Evolutionary conservation across 1,140 invertebrate genomes (phyloP), one percentile per base, ranked within the genome.

Genomic region (Brachionus koreanus): DNA sequence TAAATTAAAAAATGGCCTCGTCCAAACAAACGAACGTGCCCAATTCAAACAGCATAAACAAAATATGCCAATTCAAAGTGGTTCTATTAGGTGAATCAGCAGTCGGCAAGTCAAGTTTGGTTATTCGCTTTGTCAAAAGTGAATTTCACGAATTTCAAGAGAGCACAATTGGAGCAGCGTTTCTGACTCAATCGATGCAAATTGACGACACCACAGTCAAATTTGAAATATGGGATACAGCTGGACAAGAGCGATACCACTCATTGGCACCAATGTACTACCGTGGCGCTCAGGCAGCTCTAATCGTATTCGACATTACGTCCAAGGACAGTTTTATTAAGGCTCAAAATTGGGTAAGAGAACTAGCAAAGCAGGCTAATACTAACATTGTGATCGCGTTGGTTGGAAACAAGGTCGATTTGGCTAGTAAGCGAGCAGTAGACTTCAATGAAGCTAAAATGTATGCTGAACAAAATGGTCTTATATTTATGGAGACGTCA

Each of bases 311-410:
- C 88, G 95, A 97, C 88, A 93, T 97, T 75, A 96, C 94, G 49
- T 94, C 94, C 75, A 82, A 96, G 93, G 97, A 99, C 90, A 98
- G 97, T 91, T 99, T 99, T 92, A 93, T 93, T 83, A 92, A 97
- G 87, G 98, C 98, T 79, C 98, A 98, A 90, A 97, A 95, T 87
- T 99, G 98, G 98, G 96, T 99, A 65, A 98, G 98, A 89, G 97
- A 99, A 90, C 91, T 99, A 79, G 97, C 99, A 90, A 91, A 96
- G 85, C 92, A 96, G 90, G 97, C 97, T 83, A 97, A 94, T 89
- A 97, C 97, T 39, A 98, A 95, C 87, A 99, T 99, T 91, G 98
- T 99, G 85, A 99, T 99, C 91, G 97, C 96, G 63, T 90, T 98
- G 85, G 94, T 96, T 85, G 96, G 96, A 19, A 84, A 84, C 75